phyloP scores from a whole-genome alignment of 2,797 vertebrate genomes.

The Hypotaenidia okinawae region DNA sequence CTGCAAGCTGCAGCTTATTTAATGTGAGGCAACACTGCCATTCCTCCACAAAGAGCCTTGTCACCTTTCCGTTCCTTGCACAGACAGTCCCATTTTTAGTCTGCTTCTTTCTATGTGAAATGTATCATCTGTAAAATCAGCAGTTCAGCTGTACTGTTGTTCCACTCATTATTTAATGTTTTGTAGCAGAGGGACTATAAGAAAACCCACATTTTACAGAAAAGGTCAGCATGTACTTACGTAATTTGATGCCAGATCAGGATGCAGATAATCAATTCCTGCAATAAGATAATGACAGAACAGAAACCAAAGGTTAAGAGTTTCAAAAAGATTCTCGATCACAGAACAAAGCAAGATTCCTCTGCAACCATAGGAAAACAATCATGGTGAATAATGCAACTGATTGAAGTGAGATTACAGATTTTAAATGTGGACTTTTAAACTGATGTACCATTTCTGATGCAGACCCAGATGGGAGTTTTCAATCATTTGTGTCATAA shows the following conservation, averaged over 20 bases:
- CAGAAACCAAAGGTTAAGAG: slow-evolving; percentile 59
- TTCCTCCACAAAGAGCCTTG: background rate
- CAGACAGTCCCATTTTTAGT: background rate
- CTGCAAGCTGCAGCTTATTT: background rate
- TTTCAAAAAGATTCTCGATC: background rate
- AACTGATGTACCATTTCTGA: background rate
- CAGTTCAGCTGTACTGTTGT: background rate
- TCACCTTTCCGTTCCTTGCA: background rate
- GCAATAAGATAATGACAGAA: slow-evolving; percentile 74
- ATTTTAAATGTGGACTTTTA: background rate
- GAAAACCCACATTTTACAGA: background rate
- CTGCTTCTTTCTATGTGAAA: background rate
- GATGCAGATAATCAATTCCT: slow-evolving; percentile 99
- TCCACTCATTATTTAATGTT: background rate
- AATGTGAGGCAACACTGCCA: background rate
- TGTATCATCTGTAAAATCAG: background rate
- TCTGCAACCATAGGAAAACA: background rate
- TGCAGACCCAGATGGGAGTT: background rate
- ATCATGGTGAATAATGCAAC: background rate
- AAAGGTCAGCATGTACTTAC: slow-evolving; percentile 85
- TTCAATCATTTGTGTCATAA: background rate
- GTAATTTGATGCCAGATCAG: slow-evolving; percentile 96
- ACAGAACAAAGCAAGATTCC: background rate
- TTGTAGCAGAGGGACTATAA: background rate
- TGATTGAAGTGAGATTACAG: background rate